Conservation (phyloP, 2,797 vertebrate genomes). For the Rhinella marina region DNA sequence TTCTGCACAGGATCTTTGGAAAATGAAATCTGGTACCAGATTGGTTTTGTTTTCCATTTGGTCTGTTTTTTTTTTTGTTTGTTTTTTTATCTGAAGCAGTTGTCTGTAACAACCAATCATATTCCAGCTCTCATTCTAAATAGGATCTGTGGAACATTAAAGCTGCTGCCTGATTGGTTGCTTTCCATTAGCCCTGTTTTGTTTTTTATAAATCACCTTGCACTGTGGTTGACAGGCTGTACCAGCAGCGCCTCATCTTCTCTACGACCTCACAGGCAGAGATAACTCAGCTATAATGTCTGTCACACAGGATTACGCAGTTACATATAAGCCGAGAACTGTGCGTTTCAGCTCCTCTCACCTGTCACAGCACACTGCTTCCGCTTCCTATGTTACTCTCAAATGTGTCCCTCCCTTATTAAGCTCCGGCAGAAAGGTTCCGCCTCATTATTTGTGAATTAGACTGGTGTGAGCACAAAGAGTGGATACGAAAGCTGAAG, state of each 20-base stretch:
- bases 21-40: too few species aligned
- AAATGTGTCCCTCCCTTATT: neutral
- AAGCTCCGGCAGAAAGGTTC: neutral
- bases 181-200: neutral
- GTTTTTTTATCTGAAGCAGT: neutral
- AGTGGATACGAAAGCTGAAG: neutral
- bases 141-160: neutral
- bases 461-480: neutral
- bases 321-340: neutral
- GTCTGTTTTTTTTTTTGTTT: too few species aligned
- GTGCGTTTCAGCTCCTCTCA: neutral
- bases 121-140: neutral
- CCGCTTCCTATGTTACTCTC: slow-evolving; percentile 39
- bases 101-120: neutral
- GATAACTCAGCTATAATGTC: neutral
- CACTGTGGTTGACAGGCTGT: neutral
- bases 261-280: neutral
- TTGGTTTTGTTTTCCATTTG: too few species aligned
- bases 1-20: too few species aligned
- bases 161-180: neutral
- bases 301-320: neutral
- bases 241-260: neutral
- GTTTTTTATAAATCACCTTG: neutral
- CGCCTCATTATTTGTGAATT: neutral
- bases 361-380: neutral